Evolutionary conservation across 1,140 invertebrate genomes (phyloP), one percentile per base, ranked within the genome.

Genomic region (Elysia chlorotica): DNA sequence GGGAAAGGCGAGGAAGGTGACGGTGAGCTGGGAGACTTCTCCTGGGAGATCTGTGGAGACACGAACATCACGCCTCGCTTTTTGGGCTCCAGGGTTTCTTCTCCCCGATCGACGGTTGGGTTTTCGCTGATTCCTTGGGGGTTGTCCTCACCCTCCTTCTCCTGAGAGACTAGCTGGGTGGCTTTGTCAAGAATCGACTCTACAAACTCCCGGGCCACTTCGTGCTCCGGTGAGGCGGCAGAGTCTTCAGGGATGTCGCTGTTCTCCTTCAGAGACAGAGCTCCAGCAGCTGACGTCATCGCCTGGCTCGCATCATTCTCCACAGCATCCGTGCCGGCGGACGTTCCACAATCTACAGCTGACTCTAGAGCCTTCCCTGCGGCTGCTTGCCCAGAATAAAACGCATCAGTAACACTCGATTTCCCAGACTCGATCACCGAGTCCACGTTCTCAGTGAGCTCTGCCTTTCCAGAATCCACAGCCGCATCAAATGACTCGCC

Each of bases 71-170:
- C 69, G 4, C 59, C 67, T 17, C 63, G 28, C 37, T 48, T 57
- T 23, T 57, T 57, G n/a, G 65, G 41, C 5, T 31, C 56, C 33
- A 76, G n/a, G n/a, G 68, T 75, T 21, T 75, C 74, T 54, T 75
- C 70, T 23, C 74, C 71, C 56, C 71, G 37, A 2, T 73, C 71
- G 19, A 73, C 69, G 31, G 1, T 31, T 23, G 31, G 48, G 21
- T 71, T 59, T 1, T 33, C 25, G 21, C n/a, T n/a, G n/a, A n/a
- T n/a, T n/a, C n/a, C n/a, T n/a, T 37, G 0, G 53, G 56, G 36
- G 14, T 28, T 31, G 41, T 38, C 54, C 5, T 71, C 74, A 30
- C 28, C 53, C 33, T 37, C 28, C 14, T n/a, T 35, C 37, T 73
- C 61, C 63, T 67, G 56, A 0, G 65, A n/a, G 14, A 66, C 74